Conservation (phyloP, 2,797 vertebrate species). For the Pseudocheirus occidentalis region DNA sequence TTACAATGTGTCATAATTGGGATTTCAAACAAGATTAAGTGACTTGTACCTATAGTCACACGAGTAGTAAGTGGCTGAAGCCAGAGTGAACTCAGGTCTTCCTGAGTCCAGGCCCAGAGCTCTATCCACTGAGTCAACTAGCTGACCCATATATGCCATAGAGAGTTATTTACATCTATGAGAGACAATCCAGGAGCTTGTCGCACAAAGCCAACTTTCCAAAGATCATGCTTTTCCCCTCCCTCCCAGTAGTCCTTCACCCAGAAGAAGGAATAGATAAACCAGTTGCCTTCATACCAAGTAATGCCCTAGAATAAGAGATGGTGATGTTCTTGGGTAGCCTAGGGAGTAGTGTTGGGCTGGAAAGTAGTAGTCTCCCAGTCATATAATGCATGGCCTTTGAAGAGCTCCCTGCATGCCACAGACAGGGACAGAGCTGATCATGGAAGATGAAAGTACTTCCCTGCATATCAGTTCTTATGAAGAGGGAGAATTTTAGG, state of each 20-base stretch:
- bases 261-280: neutral
- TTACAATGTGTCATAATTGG: too few species aligned
- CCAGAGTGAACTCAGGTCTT: too few species aligned
- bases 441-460: constrained; percentile 17
- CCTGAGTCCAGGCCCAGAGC: too few species aligned
- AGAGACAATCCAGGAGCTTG: neutral
- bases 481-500: neutral
- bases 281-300: neutral
- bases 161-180: too few species aligned
- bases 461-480: neutral
- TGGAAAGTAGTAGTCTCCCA: neutral
- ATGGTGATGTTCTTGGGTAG: neutral
- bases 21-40: too few species aligned
- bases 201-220: neutral
- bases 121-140: too few species aligned
- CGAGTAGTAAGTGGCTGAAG: too few species aligned
- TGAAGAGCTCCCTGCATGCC: constrained; percentile 68
- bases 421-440: constrained; percentile 72
- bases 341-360: neutral
- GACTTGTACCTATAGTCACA: too few species aligned
- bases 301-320: neutral
- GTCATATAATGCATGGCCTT: neutral
- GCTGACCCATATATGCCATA: too few species aligned
- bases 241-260: neutral
- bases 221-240: neutral